Percentiles rank a stretch among this genome's conserved stretches.
Conservation (phyloP, 35 echinoderm and acorn worm species). For the Ptychodera flava region DNA sequence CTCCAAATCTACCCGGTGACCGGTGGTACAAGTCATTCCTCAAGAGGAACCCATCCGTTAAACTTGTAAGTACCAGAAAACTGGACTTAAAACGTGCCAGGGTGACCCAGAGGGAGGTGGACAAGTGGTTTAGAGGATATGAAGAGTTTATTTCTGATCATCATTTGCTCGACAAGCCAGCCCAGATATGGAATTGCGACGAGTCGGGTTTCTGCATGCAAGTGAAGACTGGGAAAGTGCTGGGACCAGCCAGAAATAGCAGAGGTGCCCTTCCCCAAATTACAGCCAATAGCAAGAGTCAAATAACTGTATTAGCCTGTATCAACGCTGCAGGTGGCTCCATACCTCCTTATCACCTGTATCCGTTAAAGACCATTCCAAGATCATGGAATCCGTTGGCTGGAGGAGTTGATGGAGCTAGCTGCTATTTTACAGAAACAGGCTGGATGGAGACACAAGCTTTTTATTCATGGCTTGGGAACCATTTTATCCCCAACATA, state of each 20-base stretch:
- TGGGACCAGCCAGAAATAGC: not conserved
- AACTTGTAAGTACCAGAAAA: too few relatives aligned
- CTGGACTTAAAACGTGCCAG: not conserved
- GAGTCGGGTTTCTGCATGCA: too few relatives aligned
- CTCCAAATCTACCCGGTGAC: too few relatives aligned
- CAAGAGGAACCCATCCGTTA: not conserved
- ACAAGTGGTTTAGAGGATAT: constrained; percentile 4
- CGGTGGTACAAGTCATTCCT: too few relatives aligned
- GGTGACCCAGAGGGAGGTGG: not conserved
- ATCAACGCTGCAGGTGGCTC: constrained; percentile 20
- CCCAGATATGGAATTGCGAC: too few relatives aligned
- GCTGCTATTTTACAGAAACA: constrained; percentile 8
- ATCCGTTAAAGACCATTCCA: not conserved
- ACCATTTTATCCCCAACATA: constrained; percentile 11
- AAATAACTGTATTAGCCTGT: constrained; percentile 17
- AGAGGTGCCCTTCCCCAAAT: constrained; percentile 3
- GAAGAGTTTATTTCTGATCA: not conserved
- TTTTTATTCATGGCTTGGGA: constrained; percentile 18
- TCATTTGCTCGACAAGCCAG: too few relatives aligned
- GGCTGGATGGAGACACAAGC: constrained; percentile 13
- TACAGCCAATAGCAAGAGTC: not conserved
- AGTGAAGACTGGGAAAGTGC: too few relatives aligned
- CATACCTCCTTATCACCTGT: constrained; percentile 3
- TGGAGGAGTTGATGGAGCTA: not conserved
- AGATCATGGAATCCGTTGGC: constrained; percentile 20